These are phyloP conservation scores for Numenius phaeopus DNA, from an alignment of 2,797 vertebrate genomes.

Conservation along the genomic window DNA sequence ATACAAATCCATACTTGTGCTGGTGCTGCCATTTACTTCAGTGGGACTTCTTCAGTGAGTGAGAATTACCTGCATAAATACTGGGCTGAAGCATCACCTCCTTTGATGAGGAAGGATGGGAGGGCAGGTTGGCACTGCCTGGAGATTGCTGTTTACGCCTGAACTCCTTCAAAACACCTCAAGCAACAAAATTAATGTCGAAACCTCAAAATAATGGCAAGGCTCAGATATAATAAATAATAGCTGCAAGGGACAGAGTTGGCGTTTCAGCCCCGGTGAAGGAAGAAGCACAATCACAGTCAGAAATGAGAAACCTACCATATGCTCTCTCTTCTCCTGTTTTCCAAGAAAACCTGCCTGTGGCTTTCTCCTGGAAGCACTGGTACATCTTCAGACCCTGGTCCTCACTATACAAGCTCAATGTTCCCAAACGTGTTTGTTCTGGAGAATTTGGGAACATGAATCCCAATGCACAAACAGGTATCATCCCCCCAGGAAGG, in stretches of 20 bases:
- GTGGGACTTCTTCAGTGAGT: neutral
- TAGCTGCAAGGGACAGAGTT: neutral
- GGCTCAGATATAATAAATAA: neutral
- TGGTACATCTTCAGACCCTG: neutral
- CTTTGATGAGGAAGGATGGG: neutral
- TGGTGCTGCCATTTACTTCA: neutral
- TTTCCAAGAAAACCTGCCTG: neutral
- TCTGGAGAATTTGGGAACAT: neutral
- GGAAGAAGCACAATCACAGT: neutral
- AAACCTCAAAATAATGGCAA: neutral
- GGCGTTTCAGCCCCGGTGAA: accelerated
- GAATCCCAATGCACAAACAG: neutral
- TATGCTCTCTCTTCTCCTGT: neutral
- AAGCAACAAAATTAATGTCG: neutral
- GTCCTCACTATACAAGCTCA: neutral
- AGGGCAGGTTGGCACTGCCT: neutral
- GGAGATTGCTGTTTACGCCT: accelerated
- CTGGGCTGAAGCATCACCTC: neutral
- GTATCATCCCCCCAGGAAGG: neutral
- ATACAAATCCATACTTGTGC: neutral
- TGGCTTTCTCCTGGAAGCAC: neutral
- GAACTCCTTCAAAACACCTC: accelerated
- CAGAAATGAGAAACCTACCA: neutral
- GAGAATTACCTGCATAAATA: accelerated
- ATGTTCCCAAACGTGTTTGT: neutral